Evolutionary conservation across 2,888 invertebrate genomes (phyloP), one percentile per base, ranked within the genome.

Genomic region (Eupithecia dodoneata): DNA sequence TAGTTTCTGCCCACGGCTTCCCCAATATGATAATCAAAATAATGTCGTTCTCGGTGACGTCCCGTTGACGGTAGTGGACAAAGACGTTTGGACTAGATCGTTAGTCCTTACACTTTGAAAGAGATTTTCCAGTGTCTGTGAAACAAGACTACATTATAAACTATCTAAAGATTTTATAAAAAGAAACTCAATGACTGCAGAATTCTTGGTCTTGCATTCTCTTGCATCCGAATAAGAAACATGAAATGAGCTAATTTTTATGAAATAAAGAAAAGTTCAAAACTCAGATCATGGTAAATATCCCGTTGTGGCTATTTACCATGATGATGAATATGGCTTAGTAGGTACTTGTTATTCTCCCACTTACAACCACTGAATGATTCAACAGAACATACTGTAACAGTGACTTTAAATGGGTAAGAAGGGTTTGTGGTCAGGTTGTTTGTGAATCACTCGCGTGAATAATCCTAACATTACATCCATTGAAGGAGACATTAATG

Each of bases 361-460:
- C 30, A 45, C 69, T 69, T 67, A 15, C 44, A 67, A 0, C 7
- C 67, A 69, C 15, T 45, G 63, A 52, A 49, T 71, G 71, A 74
- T 49, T 74, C 63, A 71, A 65, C 49, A 75, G 42, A 71, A 75
- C 49, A 71, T 41, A 66, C 72, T 70, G 70, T 76, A 65, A 76
- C 65, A 69, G 45, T 69, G 69, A 47, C 70, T 49, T 71, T 55
- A 74, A 76, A 74, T 71, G 55, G 47, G 12, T 18, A 67, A 59
- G 63, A 6, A 59, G 71, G 71, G 72, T 71, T 63, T 74, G 77
- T 63, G 74, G 77, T 77, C 65, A 72, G 59, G 47, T 65, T 76
- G 55, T 42, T 63, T 63, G 77, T 77, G 74, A 77, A 69, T 77
- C 77, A 77, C 44, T 65, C 15, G 45, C 71, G 71, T 74, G 71